Conservation (phyloP, 2,888 invertebrate genomes). For the Chrysina gloriosa region DNA sequence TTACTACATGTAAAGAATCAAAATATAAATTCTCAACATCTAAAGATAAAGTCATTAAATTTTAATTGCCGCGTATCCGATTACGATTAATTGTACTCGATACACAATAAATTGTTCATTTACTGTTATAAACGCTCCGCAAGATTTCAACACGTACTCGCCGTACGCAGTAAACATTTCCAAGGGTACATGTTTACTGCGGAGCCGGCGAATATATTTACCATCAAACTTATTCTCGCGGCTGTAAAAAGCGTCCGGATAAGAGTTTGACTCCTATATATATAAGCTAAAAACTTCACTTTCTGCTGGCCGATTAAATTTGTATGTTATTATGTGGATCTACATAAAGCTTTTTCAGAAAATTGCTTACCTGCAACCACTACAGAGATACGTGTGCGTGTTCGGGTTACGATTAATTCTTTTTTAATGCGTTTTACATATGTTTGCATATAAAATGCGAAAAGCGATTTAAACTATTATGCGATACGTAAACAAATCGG, state of each 20-base stretch:
- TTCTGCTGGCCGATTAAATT: background rate
- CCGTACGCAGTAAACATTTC: conserved; percentile 24
- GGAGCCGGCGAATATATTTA: background rate
- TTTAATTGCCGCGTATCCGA: conserved; percentile 38
- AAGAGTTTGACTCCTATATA: background rate
- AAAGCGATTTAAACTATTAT: no score
- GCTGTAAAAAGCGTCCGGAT: background rate
- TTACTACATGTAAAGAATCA: conserved; percentile 15
- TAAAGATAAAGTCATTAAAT: conserved; percentile 36
- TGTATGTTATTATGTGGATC: no score
- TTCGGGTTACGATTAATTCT: no score
- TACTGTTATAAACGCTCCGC: conserved; percentile 30
- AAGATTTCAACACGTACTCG: conserved; percentile 28
- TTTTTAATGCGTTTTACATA: no score
- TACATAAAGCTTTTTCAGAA: background rate
- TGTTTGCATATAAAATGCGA: no score
- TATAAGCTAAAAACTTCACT: background rate
- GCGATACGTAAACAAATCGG: no score
- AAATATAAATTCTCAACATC: conserved; percentile 23
- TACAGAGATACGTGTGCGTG: background rate
- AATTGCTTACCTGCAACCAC: background rate
- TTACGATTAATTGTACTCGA: conserved; percentile 35
- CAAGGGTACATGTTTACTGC: background rate
- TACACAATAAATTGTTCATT: conserved; percentile 36
- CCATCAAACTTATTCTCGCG: background rate